A percentile compares a stretch with the other conserved stretches of the same genome.
Evolutionary conservation across 2,113 vertebrate genomes (phyloP).

Genomic region (Cephalopterus ornatus): DNA sequence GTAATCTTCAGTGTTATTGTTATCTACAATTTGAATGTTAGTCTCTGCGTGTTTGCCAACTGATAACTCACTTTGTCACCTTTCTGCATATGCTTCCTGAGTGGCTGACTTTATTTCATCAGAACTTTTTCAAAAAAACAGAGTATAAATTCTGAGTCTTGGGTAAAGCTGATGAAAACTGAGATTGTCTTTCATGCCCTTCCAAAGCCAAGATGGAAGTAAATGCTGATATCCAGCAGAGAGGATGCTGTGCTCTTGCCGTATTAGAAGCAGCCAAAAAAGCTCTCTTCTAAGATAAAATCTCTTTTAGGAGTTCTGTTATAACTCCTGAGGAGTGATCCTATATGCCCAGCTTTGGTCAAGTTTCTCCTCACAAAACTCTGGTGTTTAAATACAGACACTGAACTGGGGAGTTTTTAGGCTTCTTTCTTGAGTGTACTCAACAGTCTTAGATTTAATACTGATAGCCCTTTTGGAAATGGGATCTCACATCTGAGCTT

Average conservation of each 20-base stretch:
- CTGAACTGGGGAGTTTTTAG: not conserved
- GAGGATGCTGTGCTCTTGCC: not conserved
- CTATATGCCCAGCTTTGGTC: not conserved
- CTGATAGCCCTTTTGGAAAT: not conserved
- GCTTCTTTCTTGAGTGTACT: not conserved
- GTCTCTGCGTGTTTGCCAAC: not conserved
- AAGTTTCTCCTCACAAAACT: not conserved
- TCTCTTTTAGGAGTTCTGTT: not conserved
- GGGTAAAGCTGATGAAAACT: not conserved
- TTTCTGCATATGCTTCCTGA: not conserved
- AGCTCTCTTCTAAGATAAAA: not conserved
- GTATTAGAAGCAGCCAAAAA: not conserved
- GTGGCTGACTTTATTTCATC: not conserved
- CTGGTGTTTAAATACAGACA: not conserved
- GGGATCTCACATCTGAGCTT: not conserved
- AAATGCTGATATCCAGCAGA: not conserved
- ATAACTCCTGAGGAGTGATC: not conserved
- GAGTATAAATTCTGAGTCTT: not conserved
- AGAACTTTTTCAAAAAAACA: not conserved
- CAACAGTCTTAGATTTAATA: not conserved
- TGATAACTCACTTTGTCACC: constrained; percentile 5
- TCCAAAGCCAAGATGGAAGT: not conserved
- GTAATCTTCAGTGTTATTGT: not conserved
- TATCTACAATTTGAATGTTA: constrained; percentile 19
- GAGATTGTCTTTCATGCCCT: constrained; percentile 7